A percentile compares a stretch with the other conserved stretches of the same genome.
These are phyloP conservation scores for Plagodis dolabraria DNA, from an alignment of 2,888 invertebrate species.

Conservation along the genomic window DNA sequence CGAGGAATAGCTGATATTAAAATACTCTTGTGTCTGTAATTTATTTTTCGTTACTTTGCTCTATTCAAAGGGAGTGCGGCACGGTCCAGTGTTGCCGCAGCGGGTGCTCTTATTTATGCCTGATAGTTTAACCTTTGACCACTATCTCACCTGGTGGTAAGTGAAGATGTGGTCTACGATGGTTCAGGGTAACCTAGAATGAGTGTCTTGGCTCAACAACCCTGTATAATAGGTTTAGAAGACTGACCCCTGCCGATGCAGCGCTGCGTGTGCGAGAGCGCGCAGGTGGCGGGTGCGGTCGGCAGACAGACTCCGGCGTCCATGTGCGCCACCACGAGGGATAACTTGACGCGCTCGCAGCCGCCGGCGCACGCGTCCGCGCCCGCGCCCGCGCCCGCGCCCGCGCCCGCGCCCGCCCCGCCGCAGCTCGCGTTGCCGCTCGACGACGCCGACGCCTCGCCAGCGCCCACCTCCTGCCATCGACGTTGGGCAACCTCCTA, in stretches of 20 bases:
- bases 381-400: constrained; percentile 44
- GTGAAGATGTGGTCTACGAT: too few species aligned
- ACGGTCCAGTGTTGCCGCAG: too few species aligned
- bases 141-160: too few species aligned
- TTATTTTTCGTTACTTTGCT: too few species aligned
- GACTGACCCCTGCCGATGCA: constrained; percentile 75
- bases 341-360: constrained; percentile 62
- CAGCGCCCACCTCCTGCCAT: constrained; percentile 68
- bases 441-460: constrained; percentile 71
- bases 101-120: too few species aligned
- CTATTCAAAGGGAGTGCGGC: too few species aligned
- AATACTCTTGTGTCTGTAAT: too few species aligned
- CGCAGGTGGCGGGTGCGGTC: constrained; percentile 65
- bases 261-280: constrained; percentile 72
- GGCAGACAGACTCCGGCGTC: constrained; percentile 75
- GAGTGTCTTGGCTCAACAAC: too few species aligned
- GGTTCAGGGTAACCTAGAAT: too few species aligned
- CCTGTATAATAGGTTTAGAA: too few species aligned
- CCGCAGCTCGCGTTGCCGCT: constrained; percentile 45
- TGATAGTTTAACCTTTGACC: too few species aligned
- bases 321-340: constrained; percentile 74
- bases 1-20: too few species aligned
- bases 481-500: constrained; percentile 73
- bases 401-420: constrained; percentile 51
- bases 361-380: constrained; percentile 55